A percentile compares a stretch with the other conserved stretches of the same genome.
These are phyloP conservation scores for Actinia tenebrosa DNA, from an alignment of 64 coral and sea anemone genomes.

Conservation along the genomic window DNA sequence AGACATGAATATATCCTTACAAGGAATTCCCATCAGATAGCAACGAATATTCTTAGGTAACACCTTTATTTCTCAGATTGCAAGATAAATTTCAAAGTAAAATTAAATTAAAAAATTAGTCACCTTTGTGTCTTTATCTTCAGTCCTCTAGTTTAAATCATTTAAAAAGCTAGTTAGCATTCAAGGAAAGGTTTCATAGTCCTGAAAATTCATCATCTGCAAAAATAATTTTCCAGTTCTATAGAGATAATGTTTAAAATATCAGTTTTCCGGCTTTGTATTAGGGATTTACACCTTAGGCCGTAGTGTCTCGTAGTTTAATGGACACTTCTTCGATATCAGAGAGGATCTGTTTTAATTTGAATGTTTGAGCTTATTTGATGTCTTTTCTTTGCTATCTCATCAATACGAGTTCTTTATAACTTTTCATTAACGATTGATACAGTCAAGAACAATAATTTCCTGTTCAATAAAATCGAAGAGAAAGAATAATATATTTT, in stretches of 20 bases:
- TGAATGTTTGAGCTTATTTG: neutral
- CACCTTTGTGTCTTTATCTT: neutral
- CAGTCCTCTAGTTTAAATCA: neutral
- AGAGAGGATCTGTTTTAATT: neutral
- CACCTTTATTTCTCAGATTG: too few relatives aligned
- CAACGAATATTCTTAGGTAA: too few relatives aligned
- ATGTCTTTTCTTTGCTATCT: neutral
- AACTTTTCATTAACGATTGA: neutral
- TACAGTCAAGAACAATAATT: neutral
- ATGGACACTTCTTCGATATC: neutral
- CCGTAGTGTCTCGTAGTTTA: neutral
- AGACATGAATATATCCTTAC: neutral
- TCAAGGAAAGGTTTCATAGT: neutral
- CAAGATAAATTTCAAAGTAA: neutral
- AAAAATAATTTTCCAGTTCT: neutral
- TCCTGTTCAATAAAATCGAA: neutral
- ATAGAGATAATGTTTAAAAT: neutral
- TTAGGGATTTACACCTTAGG: neutral
- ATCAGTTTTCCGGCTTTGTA: neutral
- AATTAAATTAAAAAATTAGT: neutral
- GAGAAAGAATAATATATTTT: neutral
- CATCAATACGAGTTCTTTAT: neutral
- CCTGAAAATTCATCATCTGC: constrained; percentile 1
- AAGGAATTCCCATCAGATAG: too few relatives aligned
- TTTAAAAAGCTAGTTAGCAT: neutral